Evolutionary conservation across 2,797 vertebrate genomes (phyloP), one percentile per base, ranked within the genome.

Genomic region (Mus minutoides): DNA sequence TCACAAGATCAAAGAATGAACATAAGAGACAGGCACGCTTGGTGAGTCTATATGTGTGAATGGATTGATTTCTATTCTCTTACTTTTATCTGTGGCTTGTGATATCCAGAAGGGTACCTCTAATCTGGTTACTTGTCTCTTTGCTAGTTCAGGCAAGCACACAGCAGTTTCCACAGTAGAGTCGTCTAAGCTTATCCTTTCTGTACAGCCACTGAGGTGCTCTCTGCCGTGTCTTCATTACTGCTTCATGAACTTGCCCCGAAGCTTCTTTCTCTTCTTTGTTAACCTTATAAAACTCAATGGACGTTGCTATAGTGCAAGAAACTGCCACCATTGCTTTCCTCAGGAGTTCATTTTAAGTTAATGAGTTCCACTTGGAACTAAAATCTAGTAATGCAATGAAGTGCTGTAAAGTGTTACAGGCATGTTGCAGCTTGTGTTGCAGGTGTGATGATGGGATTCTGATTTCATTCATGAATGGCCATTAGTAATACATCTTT

Each of bases 221-320:
- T 90, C 31, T 6, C 67, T 24, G 24, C 11, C 87, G 14, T 54
- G 1, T 86, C 24, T 96, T 97, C 62, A 90, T 95, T 91, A 14
- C 34, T 13, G 58, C 93, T 73, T 83, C 77, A 79, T 96, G 90
- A 94, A 69, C 82, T 96, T 91, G 17, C 64, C 95, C 46, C 40
- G 71, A 77, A 84, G 82, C 75, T 94, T 4, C n/a, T 62, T 29
- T 62, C 21, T 37, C 2, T 0, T 21, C 49, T 97, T 95, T 89
- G 37, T 96, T 92, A 94, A 52, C 84, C 49, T 96, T 86, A 76
- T 0, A n/a, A 95, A 97, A 92, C 14, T 76, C 75, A 64, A 34
- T 91, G 64, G 17, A 22, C 26, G 83, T 17, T 79, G 31, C 87
- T 67, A 49, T 88, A 78, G 29, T 17, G 46, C 14, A 80, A 88